Percentiles rank a stretch among this genome's conserved stretches.
These are phyloP conservation scores for Apteryx owenii DNA, from an alignment of 2,113 vertebrate species.

Conservation along the genomic window DNA sequence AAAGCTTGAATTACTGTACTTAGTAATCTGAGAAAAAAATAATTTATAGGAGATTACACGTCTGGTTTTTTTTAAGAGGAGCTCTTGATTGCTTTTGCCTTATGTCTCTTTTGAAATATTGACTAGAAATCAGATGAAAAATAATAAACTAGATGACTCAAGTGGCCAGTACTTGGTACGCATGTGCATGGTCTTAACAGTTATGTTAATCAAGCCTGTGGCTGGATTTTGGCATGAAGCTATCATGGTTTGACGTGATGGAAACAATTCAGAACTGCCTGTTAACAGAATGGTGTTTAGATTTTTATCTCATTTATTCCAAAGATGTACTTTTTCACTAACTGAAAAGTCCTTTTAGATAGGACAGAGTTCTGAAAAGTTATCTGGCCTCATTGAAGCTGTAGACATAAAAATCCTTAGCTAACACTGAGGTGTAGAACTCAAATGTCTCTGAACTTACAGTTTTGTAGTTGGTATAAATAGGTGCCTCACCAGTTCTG, in stretches of 20 bases:
- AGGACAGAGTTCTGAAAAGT: background rate
- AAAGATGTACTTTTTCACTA: background rate
- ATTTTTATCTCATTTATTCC: constrained; percentile 2
- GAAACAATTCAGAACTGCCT: background rate
- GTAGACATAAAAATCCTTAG: background rate
- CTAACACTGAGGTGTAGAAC: background rate
- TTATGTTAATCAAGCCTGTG: background rate
- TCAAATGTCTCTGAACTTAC: background rate
- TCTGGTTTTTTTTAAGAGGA: background rate
- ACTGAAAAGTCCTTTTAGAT: background rate
- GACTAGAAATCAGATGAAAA: constrained; percentile 22
- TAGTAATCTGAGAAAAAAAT: constrained; percentile 25
- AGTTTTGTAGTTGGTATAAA: background rate
- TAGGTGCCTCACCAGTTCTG: background rate
- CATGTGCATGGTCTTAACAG: background rate
- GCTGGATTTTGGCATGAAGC: background rate
- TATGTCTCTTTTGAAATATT: constrained; percentile 7
- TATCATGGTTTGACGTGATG: background rate
- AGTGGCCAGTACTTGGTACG: background rate
- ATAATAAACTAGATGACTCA: background rate
- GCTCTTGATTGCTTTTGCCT: constrained; percentile 54
- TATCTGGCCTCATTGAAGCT: background rate
- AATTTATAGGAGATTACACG: background rate
- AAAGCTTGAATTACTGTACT: constrained; percentile 61
- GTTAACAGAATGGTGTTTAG: background rate